Conservation (phyloP, 2,888 invertebrate species). For the Teinopalpus imperialis region DNA sequence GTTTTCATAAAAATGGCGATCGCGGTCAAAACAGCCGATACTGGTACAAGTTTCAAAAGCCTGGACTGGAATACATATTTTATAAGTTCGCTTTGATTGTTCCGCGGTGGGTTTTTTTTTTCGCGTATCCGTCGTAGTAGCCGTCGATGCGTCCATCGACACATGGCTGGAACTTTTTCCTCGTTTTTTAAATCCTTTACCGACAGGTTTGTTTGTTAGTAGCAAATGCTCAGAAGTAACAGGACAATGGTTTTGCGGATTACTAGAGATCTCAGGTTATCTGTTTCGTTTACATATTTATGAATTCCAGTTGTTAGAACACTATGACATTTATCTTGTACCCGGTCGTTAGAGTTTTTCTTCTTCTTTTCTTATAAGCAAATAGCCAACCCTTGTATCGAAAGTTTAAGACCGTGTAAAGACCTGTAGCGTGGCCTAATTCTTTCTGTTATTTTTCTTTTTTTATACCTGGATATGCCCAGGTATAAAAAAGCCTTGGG, state of each 20-base stretch:
- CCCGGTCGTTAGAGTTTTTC: no score
- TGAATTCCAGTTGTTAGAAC: no score
- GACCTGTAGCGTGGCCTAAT: no score
- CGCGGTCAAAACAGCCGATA: constrained; percentile 70
- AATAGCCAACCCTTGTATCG: no score
- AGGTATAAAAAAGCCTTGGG: no score
- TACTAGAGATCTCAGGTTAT: background rate
- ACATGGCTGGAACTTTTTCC: constrained; percentile 54
- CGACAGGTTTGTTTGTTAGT: constrained; percentile 60
- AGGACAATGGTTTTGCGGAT: background rate
- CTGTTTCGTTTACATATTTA: no score
- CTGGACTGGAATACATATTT: constrained; percentile 74
- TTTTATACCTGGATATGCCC: no score
- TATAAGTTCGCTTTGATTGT: constrained; percentile 81
- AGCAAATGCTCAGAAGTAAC: constrained; percentile 36
- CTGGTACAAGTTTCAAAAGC: constrained; percentile 73
- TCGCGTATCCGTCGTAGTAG: constrained; percentile 59
- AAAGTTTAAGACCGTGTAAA: no score
- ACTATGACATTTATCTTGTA: no score
- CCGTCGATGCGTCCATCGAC: constrained; percentile 71
- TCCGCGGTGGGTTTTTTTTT: constrained; percentile 66
- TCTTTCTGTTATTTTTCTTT: no score
- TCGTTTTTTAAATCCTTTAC: constrained; percentile 51
- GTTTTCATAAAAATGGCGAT: constrained; percentile 59
- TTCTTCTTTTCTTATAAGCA: no score